Evolutionary conservation across 2,888 invertebrate genomes (phyloP), one percentile per base, ranked within the genome.

Genomic region (Catocala fraxini): DNA sequence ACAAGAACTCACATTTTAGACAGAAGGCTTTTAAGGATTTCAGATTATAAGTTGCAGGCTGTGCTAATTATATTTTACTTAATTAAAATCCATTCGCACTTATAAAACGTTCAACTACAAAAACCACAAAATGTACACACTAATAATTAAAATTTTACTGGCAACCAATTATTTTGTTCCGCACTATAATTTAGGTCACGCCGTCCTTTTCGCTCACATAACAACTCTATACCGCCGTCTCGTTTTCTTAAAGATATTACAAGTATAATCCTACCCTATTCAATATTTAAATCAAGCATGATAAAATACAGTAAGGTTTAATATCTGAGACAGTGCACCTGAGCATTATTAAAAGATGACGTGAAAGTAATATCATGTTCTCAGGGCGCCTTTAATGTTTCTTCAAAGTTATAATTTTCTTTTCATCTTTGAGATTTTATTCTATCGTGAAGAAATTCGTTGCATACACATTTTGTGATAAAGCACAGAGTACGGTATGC

Each of bases 241-340:
- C 46, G 58, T 33, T 35, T 25, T n/a, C 55, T 54, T 70, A 55
- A 69, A 77, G 71, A 76, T 70, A 75, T 80, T 81, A 80, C 68
- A 75, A 70, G 63, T 65, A 73, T 73, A 73, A 76, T 77, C 73
- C 75, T 63, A 74, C 70, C 70, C 68, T 63, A 78, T 77, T 75
- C 78, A 68, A 82, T 76, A 73, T 83, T 80, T 75, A 80, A 82
- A 80, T 82, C 75, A 80, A 77, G 77, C 66, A 78, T 79, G 75
- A 78, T 80, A 79, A 79, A 80, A 67, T 76, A 80, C 73, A 75
- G 65, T 58, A 73, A 69, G 76, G 75, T 78, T 83, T 78, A 76
- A 80, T 79, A 77, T 73, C 75, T 56, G 55, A 65, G 67, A 56
- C 63, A 52, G 56, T 65, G 65, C 55, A 25, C 43, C 51, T 52